Conservation (phyloP, 1,140 invertebrate genomes). For the Drosophila suzukii region DNA sequence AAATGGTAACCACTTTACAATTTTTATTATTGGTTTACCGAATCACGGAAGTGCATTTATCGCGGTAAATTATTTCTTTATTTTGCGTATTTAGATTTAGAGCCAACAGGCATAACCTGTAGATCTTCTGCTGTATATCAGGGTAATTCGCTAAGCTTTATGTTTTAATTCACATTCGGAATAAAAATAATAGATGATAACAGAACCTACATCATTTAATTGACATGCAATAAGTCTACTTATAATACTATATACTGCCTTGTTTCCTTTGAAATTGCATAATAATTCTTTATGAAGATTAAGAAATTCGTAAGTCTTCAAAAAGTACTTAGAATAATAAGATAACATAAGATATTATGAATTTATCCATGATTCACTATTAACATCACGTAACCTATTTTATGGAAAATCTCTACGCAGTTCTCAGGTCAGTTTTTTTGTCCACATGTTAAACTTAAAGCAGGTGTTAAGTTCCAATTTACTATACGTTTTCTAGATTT, state of each 20-base stretch:
- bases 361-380: too few species aligned
- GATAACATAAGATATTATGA: too few species aligned
- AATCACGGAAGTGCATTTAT: slow-evolving; percentile 19
- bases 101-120: neutral
- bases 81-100: neutral
- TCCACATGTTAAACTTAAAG: too few species aligned
- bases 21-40: slow-evolving; percentile 61
- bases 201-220: too few species aligned
- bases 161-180: neutral
- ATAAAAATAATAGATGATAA: neutral
- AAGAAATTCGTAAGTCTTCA: too few species aligned
- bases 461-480: too few species aligned
- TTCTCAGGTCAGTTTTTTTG: too few species aligned
- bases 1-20: slow-evolving; percentile 62
- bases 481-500: too few species aligned
- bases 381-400: too few species aligned
- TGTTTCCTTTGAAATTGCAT: neutral
- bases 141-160: neutral
- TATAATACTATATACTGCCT: neutral
- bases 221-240: neutral
- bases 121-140: too few species aligned
- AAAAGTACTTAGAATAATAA: too few species aligned
- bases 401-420: too few species aligned
- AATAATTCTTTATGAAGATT: neutral
- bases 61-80: slow-evolving; percentile 6